Evolutionary conservation across 2,113 vertebrate species (phyloP).

Genomic region (Psettodes erumei): DNA sequence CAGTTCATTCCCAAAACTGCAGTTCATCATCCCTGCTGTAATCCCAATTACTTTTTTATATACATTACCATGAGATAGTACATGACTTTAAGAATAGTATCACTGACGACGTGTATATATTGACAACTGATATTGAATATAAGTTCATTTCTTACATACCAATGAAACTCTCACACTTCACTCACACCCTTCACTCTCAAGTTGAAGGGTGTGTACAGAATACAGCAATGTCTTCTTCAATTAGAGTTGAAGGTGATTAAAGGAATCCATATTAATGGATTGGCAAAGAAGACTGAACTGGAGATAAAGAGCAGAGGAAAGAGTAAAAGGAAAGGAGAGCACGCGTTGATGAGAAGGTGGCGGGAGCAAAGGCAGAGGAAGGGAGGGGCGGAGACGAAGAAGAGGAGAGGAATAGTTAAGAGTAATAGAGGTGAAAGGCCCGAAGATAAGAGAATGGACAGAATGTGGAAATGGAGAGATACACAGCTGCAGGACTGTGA

Average conservation of each 20-base stretch:
- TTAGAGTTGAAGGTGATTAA: slow-evolving; percentile 25
- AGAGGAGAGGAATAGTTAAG: slow-evolving; percentile 61
- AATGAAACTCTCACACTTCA: background rate
- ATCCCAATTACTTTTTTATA: background rate
- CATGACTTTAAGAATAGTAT: too few species aligned
- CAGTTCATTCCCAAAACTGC: too few species aligned
- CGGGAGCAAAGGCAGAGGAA: slow-evolving; percentile 48
- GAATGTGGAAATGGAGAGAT: slow-evolving; percentile 71
- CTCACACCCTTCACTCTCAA: too few species aligned
- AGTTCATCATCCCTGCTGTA: too few species aligned
- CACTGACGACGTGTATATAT: too few species aligned
- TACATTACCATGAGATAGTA: background rate
- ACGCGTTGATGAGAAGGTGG: slow-evolving; percentile 50
- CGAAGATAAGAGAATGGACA: slow-evolving; percentile 75
- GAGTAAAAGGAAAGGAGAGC: slow-evolving; percentile 17
- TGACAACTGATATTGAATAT: background rate
- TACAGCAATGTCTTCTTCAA: background rate
- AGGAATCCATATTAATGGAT: slow-evolving; percentile 29
- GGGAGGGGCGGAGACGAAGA: slow-evolving; percentile 34
- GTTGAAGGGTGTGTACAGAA: background rate
- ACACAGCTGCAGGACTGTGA: slow-evolving; percentile 64
- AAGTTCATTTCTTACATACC: background rate
- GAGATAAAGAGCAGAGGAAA: slow-evolving; percentile 38
- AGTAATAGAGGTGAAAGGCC: slow-evolving; percentile 78
- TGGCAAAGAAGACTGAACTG: slow-evolving; percentile 18